These are phyloP conservation scores for Dioctria linearis DNA, from an alignment of 2,888 invertebrate genomes.

Conservation along the genomic window DNA sequence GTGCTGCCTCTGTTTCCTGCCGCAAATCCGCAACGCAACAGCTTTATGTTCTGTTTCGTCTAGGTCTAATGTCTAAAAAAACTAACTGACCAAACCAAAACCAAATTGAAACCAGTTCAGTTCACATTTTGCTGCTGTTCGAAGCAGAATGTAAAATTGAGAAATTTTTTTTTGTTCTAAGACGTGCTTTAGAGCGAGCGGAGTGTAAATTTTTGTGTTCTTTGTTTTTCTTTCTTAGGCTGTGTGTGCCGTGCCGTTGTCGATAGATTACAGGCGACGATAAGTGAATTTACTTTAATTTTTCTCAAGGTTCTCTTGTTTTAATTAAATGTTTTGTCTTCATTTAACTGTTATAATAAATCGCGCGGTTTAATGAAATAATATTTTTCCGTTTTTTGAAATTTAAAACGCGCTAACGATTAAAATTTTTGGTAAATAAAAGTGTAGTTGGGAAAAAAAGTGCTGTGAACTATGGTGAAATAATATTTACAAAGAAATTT, in stretches of 20 bases:
- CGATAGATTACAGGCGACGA: too few relatives aligned
- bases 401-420: too few relatives aligned
- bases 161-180: background rate
- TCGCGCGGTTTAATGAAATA: background rate
- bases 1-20: background rate
- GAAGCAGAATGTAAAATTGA: conserved; percentile 12
- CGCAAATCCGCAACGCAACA: background rate
- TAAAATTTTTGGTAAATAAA: too few relatives aligned
- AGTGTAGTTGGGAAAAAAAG: too few relatives aligned
- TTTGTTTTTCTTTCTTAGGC: conserved; percentile 14
- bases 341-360: background rate
- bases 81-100: background rate
- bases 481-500: too few relatives aligned
- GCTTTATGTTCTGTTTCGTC: background rate
- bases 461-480: too few relatives aligned
- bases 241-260: background rate
- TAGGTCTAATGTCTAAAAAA: background rate
- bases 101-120: conserved; percentile 8
- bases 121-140: conserved; percentile 45
- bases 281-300: conserved; percentile 4
- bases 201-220: conserved; percentile 32
- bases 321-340: too few relatives aligned
- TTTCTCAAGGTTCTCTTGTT: background rate
- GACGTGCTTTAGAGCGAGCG: conserved; percentile 30
- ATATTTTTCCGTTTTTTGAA: too few relatives aligned